Evolutionary conservation across 2,113 vertebrate species (phyloP).

Genomic region (Vidua macroura): DNA sequence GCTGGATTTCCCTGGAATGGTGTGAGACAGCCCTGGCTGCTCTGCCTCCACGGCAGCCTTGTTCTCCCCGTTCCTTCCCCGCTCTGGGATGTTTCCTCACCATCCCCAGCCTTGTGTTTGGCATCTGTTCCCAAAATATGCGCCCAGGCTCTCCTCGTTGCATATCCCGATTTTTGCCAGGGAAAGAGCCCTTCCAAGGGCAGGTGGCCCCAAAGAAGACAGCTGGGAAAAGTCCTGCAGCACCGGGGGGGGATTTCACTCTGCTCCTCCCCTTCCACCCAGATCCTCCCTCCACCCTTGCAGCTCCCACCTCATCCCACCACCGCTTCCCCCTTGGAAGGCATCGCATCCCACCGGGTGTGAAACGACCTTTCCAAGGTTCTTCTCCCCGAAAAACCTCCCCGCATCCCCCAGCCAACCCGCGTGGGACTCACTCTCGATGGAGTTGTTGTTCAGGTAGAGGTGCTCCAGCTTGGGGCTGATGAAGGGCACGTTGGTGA

Average conservation of each 20-base stretch:
- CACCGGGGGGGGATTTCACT: neutral
- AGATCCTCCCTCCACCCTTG: neutral
- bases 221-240: neutral
- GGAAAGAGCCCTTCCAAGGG: neutral
- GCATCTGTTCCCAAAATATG: neutral
- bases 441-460: constrained; percentile 93
- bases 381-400: neutral
- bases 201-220: neutral
- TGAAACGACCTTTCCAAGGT: fast-evolving
- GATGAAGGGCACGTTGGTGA: constrained; percentile 84
- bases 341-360: neutral
- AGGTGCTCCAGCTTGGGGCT: constrained; percentile 88
- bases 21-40: neutral
- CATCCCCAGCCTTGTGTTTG: neutral
- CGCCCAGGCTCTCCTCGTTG: neutral
- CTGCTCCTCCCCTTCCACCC: neutral
- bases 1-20: neutral
- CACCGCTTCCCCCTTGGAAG: fast-evolving
- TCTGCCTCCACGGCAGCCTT: neutral
- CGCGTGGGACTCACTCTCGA: constrained; percentile 81
- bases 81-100: neutral
- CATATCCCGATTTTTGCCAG: neutral
- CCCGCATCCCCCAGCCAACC: fast-evolving
- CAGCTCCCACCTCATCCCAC: neutral
- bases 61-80: neutral